Conservation (phyloP, 2,113 vertebrate genomes). For the Ictidomys tridecemlineatus region DNA sequence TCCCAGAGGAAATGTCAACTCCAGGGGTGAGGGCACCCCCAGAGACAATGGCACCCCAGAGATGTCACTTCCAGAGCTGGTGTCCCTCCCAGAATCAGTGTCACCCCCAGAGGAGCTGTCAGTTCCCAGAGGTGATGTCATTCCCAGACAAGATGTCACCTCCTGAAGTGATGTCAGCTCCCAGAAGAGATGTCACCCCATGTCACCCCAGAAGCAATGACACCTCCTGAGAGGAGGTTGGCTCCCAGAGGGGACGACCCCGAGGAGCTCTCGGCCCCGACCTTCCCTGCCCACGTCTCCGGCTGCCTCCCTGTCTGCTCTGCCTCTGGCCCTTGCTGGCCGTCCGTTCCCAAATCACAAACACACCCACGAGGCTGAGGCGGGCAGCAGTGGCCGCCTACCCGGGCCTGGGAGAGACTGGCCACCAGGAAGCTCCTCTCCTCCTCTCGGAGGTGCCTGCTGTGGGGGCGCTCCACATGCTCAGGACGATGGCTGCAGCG, state of each 20-base stretch:
- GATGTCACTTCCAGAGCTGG: not conserved
- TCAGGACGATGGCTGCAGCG: not conserved
- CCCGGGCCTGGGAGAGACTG: not conserved
- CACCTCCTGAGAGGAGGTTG: not conserved
- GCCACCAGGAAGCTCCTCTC: not conserved
- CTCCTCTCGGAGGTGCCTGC: rapidly evolving
- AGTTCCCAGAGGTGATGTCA: not conserved
- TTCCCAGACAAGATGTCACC: not conserved
- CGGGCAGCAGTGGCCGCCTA: rapidly evolving
- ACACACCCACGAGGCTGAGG: too few relatives aligned
- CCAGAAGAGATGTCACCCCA: not conserved
- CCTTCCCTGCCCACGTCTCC: rapidly evolving
- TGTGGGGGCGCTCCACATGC: not conserved
- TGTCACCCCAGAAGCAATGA: not conserved
- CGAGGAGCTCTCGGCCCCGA: too few relatives aligned
- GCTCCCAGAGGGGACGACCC: too few relatives aligned
- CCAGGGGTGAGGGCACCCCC: too few relatives aligned
- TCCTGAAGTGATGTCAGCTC: not conserved
- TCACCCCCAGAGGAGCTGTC: not conserved
- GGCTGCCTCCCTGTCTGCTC: not conserved
- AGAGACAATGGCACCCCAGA: too few relatives aligned
- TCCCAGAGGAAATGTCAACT: too few relatives aligned
- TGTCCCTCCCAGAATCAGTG: not conserved
- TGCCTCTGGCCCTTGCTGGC: too few relatives aligned
- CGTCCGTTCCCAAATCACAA: not conserved